Evolutionary conservation across 1,140 invertebrate genomes (phyloP).

Genomic region (Ooceraea biroi): DNA sequence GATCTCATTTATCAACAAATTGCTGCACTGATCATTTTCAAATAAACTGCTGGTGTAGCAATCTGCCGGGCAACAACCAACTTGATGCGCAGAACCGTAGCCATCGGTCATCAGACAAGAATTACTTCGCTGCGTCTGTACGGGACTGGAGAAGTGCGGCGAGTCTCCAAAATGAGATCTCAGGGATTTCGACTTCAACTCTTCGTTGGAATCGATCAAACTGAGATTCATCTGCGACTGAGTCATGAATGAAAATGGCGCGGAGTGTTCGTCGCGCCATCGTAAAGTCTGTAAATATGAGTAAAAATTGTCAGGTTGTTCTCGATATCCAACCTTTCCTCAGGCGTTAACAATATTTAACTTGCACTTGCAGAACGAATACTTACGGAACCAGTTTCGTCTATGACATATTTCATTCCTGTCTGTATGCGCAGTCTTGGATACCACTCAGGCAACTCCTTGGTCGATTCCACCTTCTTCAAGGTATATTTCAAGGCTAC

Average conservation of each 20-base stretch:
- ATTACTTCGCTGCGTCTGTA: slow-evolving; percentile 77
- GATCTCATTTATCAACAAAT: slow-evolving; percentile 68
- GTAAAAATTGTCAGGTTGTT: neutral
- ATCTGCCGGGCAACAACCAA: slow-evolving; percentile 80
- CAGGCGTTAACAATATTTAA: neutral
- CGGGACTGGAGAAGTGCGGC: slow-evolving; percentile 78
- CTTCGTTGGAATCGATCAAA: slow-evolving; percentile 81
- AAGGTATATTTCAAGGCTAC: slow-evolving; percentile 89
- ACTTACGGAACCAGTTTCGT: slow-evolving; percentile 85
- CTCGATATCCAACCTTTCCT: neutral
- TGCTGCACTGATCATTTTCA: slow-evolving; percentile 76
- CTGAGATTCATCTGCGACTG: slow-evolving; percentile 92
- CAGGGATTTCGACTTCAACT: slow-evolving; percentile 69
- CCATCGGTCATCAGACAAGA: slow-evolving; percentile 77
- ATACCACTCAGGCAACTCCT: slow-evolving; percentile 83
- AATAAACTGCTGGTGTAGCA: slow-evolving; percentile 79
- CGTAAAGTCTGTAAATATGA: slow-evolving; percentile 79
- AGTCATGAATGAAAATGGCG: slow-evolving; percentile 92
- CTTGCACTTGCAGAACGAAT: neutral
- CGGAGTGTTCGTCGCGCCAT: slow-evolving; percentile 92
- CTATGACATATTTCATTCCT: slow-evolving; percentile 87
- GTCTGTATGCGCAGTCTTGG: slow-evolving; percentile 85
- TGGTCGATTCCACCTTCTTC: slow-evolving; percentile 80
- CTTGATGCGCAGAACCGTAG: slow-evolving; percentile 79
- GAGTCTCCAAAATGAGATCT: slow-evolving; percentile 74